Conservation (phyloP, 2,888 invertebrate genomes). For the Vesta saturnalis region DNA sequence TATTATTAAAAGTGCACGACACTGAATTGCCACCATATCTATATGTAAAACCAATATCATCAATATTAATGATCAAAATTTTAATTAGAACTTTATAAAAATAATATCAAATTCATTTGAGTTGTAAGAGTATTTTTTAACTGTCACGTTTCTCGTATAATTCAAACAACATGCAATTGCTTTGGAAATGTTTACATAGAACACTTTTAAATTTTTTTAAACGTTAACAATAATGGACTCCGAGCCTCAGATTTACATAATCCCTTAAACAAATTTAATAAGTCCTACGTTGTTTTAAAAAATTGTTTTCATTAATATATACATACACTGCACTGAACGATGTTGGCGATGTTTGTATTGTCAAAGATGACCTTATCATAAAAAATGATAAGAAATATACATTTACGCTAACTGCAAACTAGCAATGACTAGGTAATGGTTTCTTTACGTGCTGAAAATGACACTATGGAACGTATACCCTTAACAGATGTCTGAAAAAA, state of each 20-base stretch:
- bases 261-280: background rate
- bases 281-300: background rate
- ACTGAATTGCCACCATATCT: too few species aligned
- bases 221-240: background rate
- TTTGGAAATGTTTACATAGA: background rate
- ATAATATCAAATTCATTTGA: too few species aligned
- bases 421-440: conserved; percentile 60
- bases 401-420: conserved; percentile 37
- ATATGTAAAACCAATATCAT: too few species aligned
- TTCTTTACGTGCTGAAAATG: conserved; percentile 79
- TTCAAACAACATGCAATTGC: background rate
- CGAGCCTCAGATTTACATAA: background rate
- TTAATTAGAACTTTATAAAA: too few species aligned
- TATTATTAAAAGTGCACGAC: too few species aligned
- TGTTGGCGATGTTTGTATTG: conserved; percentile 35
- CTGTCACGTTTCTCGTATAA: background rate
- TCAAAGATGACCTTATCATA: conserved; percentile 51
- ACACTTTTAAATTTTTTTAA: background rate
- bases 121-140: background rate
- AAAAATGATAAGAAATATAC: conserved; percentile 31
- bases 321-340: conserved; percentile 25
- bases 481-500: conserved; percentile 81
- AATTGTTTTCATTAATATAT: background rate
- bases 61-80: too few species aligned
- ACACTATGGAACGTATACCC: conserved; percentile 86